Base-by-base conservation (phyloP, 1,140 invertebrate genomes). In the Diorhabda sublineata region DNA sequence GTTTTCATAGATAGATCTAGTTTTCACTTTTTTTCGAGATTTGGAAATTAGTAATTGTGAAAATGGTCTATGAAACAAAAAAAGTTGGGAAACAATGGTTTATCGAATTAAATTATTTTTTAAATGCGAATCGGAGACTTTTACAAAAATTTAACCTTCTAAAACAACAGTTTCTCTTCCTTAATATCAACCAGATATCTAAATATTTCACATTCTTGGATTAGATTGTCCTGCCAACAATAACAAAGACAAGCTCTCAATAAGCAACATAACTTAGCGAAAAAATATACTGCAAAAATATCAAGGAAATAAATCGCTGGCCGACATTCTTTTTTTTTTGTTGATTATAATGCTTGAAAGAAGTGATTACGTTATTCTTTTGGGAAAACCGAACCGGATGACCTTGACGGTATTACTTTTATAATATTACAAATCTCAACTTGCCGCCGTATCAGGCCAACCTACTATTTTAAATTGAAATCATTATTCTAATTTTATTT, bases 341-440 rank as follows among this genome's bases (percentile, higher is more conserved):
- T n/a, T 6, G 6, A n/a, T n/a, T 52, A 52, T 8, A 2, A 2
- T 6, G 59, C 5, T 6, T 8, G 26, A 41, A 43, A 61, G 59
- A 61, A 41, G 59, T 9, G 59, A 61, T 61, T 61, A 61, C 59
- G 59, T 61, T 61, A 61, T 61, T 4, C 59, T 61, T 61, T 43
- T 61, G 59, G 59, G 42, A 61, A 61, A 61, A 61, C 59, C 59
- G 7, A 61, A 9, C 59, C 42, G 59, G 59, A 43, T 42, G 26
- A 61, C 59, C 59, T 61, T 61, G 59, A 61, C 42, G 42, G 9
- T 43, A 61, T 42, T 9, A 61, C 59, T 61, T 61, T 61, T 26
- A 52, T 52, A 52, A 52, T 52, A 52, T 8, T 52, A 6, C 2
- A n/a, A 52, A n/a, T 52, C 47, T 52, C 47, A n/a, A n/a, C 6